A percentile compares a stretch with the other conserved stretches of the same genome.
Conservation (phyloP, 1,140 invertebrate genomes). For the Dendroctonus valens region DNA sequence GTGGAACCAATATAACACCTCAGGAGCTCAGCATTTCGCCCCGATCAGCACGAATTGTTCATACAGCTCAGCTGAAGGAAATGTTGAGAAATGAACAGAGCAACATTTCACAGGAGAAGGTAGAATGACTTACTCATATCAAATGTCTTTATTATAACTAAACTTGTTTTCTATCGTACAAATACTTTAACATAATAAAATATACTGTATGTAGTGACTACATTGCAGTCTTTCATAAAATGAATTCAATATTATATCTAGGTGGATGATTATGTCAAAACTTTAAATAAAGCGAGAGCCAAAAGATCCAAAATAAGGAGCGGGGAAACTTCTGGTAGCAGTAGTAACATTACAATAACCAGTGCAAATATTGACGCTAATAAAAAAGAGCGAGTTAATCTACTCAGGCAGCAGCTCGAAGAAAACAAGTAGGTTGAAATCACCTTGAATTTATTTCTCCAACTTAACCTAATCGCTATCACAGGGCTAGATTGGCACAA, state of each 20-base stretch:
- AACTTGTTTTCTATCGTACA: neutral
- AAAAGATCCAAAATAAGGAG: conserved; percentile 42
- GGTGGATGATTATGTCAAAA: conserved; percentile 49
- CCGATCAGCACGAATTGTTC: conserved; percentile 47
- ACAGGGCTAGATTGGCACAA: conserved; percentile 50
- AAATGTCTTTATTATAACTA: neutral
- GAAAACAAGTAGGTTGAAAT: conserved; percentile 49
- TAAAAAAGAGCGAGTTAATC: conserved; percentile 53
- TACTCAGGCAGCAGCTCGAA: conserved; percentile 54
- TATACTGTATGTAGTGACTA: neutral
- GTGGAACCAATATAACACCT: conserved; percentile 23
- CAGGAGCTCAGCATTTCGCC: conserved; percentile 4
- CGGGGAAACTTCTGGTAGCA: conserved; percentile 29
- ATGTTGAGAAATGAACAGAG: conserved; percentile 50
- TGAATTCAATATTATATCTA: conserved; percentile 22
- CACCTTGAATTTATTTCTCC: too few relatives aligned
- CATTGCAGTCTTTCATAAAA: neutral
- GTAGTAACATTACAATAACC: conserved; percentile 24
- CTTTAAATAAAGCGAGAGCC: conserved; percentile 44
- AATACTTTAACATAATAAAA: neutral
- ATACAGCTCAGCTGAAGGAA: conserved; percentile 49
- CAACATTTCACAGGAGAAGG: conserved; percentile 47
- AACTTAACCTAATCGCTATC: too few relatives aligned
- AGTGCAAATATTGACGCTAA: conserved; percentile 41
- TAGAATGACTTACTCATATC: neutral